Evolutionary conservation across 1,140 invertebrate species (phyloP).

Genomic region (Ericerus pela): DNA sequence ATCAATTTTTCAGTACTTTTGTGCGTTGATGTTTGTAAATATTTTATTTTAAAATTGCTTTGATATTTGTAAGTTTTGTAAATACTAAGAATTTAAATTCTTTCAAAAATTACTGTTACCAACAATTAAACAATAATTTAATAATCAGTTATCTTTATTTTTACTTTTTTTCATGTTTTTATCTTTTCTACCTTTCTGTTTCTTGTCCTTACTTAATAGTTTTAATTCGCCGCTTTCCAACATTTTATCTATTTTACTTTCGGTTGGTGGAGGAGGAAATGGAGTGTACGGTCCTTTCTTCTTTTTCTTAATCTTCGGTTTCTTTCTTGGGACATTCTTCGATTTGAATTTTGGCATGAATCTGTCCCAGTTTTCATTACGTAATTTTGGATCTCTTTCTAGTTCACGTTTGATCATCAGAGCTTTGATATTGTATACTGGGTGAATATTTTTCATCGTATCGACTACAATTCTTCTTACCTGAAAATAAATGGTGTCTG

Average conservation of each 20-base stretch:
- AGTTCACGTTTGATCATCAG: conserved; percentile 96
- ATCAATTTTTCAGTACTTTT: no score
- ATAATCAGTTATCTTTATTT: conserved; percentile 46
- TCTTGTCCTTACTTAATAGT: conserved; percentile 68
- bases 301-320: conserved; percentile 67
- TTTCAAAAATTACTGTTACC: background rate
- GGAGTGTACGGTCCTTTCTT: conserved; percentile 89
- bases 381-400: conserved; percentile 76
- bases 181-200: conserved; percentile 51
- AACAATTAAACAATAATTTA: background rate
- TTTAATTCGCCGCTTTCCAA: conserved; percentile 95
- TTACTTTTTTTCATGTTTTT: conserved; percentile 44
- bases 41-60: no score
- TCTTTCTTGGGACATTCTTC: conserved; percentile 75
- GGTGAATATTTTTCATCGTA: conserved; percentile 98
- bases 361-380: conserved; percentile 91
- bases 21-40: no score
- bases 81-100: no score
- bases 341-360: conserved; percentile 92
- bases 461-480: conserved; percentile 86
- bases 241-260: conserved; percentile 88
- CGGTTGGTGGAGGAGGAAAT: conserved; percentile 84
- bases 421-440: conserved; percentile 98
- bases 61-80: no score
- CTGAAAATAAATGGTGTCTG: conserved; percentile 24